Percentiles rank a stretch among this genome's conserved stretches.
Evolutionary conservation across 35 echinoderm and acorn worm genomes (phyloP).

Genomic region (Strongylocentrotus purpuratus): DNA sequence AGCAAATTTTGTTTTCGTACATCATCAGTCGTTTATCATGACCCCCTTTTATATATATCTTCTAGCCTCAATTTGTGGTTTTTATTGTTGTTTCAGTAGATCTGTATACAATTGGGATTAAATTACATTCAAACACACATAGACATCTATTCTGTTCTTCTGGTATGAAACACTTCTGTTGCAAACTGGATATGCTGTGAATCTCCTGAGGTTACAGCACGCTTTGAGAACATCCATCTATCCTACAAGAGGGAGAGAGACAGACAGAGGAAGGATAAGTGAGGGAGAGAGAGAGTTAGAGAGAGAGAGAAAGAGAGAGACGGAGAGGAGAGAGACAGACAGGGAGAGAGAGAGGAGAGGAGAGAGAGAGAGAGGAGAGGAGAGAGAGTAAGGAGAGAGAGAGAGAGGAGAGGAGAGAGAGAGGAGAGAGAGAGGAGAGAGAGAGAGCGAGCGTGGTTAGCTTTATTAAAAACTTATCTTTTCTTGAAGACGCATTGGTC

Average conservation of each 20-base stretch:
- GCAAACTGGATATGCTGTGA: not conserved
- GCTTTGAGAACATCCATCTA: not conserved
- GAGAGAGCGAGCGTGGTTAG: too few species aligned
- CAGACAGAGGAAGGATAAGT: too few species aligned
- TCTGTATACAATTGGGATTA: not conserved
- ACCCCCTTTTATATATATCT: not conserved
- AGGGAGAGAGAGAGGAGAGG: too few species aligned
- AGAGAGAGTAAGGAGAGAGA: too few species aligned
- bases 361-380: too few species aligned
- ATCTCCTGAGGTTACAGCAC: not conserved
- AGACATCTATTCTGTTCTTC: not conserved
- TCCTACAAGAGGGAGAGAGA: not conserved
- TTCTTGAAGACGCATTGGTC: too few species aligned
- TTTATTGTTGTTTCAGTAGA: not conserved
- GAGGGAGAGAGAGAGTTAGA: too few species aligned
- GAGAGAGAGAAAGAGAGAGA: too few species aligned
- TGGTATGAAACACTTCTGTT: not conserved
- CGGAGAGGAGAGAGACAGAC: too few species aligned
- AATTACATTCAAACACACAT: constrained; percentile 13
- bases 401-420: too few species aligned
- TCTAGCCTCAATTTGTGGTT: not conserved
- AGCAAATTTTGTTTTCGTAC: not conserved
- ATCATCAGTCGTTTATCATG: not conserved
- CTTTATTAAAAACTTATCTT: too few species aligned
- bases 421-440: too few species aligned